Base-by-base conservation (phyloP, 2,797 vertebrate genomes). In the Falco cherrug region DNA sequence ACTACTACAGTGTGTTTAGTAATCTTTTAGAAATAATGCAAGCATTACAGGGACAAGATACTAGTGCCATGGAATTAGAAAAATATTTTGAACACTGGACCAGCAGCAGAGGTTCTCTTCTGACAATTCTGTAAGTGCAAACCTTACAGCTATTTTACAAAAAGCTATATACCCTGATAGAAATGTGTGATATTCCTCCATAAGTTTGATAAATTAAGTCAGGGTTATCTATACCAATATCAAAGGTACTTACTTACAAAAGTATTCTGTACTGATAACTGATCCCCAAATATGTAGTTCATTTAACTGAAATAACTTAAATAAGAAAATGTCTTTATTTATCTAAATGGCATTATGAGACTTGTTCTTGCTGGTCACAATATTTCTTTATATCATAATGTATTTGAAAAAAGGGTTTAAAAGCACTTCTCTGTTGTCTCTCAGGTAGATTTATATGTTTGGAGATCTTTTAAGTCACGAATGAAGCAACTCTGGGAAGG, bases 11-110 rank as follows among this genome's bases (percentile, higher is more conserved):
- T 75, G 50, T 90, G 94, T 91, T 97, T 95, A 93, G 86, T 97
- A 92, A 97, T 97, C 93, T 94, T 89, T 96, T 89, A 94, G 91
- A 97, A 98, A 97, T 95, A 96, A 96, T 79, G 92, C 73, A 81
- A 93, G 92, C 93, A 90, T 96, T 96, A 95, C 67, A 51, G 67
- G 67, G 53, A 93, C 2, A 29, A 43, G n/a, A 80, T 64, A 91
- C 78, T 78, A 94, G 64, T 81, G 63, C 51, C 89, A 95, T 77
- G 64, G 78, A 97, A 97, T 80, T 60, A 87, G 76, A 96, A 97
- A 95, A 48, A 70, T 83, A 96, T 86, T 95, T 96, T 96, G 74
- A 84, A 86, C 53, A 75, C 95, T 97, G 97, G 70, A 96, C 90
- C 84, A 95, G 77, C 60, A 94, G 33, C 14, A 91, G 67, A 81